Percentiles rank a stretch among this genome's conserved stretches.
phyloP scores from a whole-genome alignment of 2,888 invertebrate species.

The Tinea semifulvella region DNA sequence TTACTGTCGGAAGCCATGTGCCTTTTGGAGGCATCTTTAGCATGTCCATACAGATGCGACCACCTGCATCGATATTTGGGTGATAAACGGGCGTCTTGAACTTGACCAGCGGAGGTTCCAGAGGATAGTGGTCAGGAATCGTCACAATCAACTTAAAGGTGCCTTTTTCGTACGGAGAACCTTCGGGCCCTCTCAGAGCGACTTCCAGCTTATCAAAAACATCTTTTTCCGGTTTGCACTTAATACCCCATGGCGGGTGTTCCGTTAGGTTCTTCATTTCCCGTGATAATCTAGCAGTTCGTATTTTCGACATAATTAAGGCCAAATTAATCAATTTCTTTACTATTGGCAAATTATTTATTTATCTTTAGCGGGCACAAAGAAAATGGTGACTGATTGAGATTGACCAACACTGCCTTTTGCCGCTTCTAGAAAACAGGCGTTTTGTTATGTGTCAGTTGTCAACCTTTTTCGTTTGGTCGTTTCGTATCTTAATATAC shows the following conservation, averaged over 20 bases:
- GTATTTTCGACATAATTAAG: slow-evolving; percentile 31
- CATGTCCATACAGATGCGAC: slow-evolving; percentile 86
- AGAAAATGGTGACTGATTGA: too few relatives aligned
- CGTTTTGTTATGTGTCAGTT: too few relatives aligned
- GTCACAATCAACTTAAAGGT: slow-evolving; percentile 74
- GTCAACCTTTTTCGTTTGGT: too few relatives aligned
- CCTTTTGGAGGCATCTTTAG: slow-evolving; percentile 88
- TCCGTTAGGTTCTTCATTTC: slow-evolving; percentile 46
- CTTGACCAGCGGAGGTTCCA: slow-evolving; percentile 81
- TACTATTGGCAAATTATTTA: too few relatives aligned
- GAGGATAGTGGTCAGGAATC: slow-evolving; percentile 82
- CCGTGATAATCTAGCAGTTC: slow-evolving; percentile 36
- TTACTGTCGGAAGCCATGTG: slow-evolving; percentile 76
- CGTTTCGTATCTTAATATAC: too few relatives aligned
- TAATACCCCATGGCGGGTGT: slow-evolving; percentile 52
- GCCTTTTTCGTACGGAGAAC: slow-evolving; percentile 78
- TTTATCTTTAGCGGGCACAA: too few relatives aligned
- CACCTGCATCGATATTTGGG: slow-evolving; percentile 86
- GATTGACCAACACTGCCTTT: too few relatives aligned
- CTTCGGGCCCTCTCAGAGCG: slow-evolving; percentile 72
- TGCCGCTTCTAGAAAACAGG: too few relatives aligned
- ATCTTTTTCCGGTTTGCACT: slow-evolving; percentile 67
- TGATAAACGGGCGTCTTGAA: slow-evolving; percentile 87
- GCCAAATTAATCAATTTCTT: too few relatives aligned
- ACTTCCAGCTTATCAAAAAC: slow-evolving; percentile 57